Conservation (phyloP, 1,140 invertebrate genomes). For the Zaprionus africanus region DNA sequence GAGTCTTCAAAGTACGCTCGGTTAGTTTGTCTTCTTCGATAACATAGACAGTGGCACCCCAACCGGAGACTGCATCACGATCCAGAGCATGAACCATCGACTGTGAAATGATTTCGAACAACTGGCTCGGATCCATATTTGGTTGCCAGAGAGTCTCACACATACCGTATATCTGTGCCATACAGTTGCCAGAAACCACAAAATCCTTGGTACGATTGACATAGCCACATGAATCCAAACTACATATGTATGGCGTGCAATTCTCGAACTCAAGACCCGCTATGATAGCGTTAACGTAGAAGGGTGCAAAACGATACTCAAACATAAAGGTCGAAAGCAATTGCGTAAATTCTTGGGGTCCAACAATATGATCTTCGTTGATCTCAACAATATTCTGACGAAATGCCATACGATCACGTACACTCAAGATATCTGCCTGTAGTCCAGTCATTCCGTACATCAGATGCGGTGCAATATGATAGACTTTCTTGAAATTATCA, state of each 20-base stretch:
- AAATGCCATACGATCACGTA: background rate
- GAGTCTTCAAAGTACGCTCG: background rate
- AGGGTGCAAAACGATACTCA: slow-evolving; percentile 3
- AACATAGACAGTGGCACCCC: background rate
- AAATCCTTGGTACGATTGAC: background rate
- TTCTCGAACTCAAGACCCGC: background rate
- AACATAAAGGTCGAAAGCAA: background rate
- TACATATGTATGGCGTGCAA: background rate
- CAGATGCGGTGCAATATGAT: background rate
- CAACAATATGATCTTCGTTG: background rate
- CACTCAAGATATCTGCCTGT: background rate
- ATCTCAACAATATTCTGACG: background rate
- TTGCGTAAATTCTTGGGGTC: background rate
- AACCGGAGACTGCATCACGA: background rate
- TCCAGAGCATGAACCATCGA: background rate
- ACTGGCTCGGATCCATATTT: background rate
- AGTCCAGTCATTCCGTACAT: background rate
- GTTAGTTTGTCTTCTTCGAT: slow-evolving; percentile 5
- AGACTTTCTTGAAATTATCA: slow-evolving; percentile 1
- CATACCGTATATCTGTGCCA: background rate
- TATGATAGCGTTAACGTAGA: background rate
- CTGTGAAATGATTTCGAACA: background rate
- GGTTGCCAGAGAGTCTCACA: background rate
- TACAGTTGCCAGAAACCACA: background rate
- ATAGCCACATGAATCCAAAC: background rate